Percentiles rank a stretch among this genome's conserved stretches.
These are phyloP conservation scores for Ascidia mentula DNA, from an alignment of 23 tunicate genomes.

Conservation along the genomic window DNA sequence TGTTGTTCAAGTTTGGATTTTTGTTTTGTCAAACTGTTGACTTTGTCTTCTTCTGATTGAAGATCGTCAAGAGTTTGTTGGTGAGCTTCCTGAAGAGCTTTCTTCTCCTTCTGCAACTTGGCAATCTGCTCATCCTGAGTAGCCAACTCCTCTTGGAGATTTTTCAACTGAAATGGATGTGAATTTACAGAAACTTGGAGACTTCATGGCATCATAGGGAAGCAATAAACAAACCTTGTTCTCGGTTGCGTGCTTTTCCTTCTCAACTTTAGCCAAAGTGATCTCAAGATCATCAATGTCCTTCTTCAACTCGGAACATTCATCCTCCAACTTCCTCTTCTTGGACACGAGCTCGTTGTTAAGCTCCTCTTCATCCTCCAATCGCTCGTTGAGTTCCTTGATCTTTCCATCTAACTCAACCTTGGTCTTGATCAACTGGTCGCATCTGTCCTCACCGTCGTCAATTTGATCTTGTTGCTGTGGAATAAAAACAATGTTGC, in stretches of 20 bases:
- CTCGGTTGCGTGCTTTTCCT: constrained; percentile 80
- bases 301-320: constrained; percentile 85
- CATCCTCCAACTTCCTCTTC: constrained; percentile 86
- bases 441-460: constrained; percentile 90
- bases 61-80: constrained; percentile 97
- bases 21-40: constrained; percentile 85
- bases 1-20: constrained; percentile 95
- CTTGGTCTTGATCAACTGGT: constrained; percentile 84
- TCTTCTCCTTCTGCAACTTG: constrained; percentile 94
- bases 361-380: constrained; percentile 94
- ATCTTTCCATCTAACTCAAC: constrained; percentile 98
- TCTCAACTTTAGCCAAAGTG: constrained; percentile 88
- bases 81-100: constrained; percentile 96
- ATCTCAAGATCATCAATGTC: constrained; percentile 94
- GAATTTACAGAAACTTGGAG: neutral
- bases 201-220: neutral
- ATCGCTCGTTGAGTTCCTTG: constrained; percentile 82
- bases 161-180: constrained; percentile 68
- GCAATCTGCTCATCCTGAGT: constrained; percentile 93
- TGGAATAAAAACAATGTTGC: neutral
- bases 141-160: constrained; percentile 89
- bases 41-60: constrained; percentile 96
- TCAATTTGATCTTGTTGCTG: constrained; percentile 97
- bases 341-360: constrained; percentile 81
- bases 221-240: constrained; percentile 35